Evolutionary conservation across 2,797 vertebrate species (phyloP), one percentile per base, ranked within the genome.

Genomic region (Cirrhinus mrigala): DNA sequence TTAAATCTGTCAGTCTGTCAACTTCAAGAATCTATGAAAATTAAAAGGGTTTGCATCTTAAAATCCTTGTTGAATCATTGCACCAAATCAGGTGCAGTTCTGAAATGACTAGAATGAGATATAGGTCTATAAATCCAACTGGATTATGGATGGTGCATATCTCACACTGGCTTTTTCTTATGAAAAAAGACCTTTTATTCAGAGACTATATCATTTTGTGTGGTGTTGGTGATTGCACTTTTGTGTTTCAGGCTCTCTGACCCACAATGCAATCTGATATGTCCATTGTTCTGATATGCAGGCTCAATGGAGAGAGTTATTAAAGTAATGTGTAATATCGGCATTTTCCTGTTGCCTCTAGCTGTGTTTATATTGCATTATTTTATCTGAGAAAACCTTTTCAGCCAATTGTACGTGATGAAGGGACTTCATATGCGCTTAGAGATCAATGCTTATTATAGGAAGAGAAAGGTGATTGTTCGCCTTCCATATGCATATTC

Each of bases 361-460:
- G 88, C 87, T 80, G 46, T 82, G 71, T 83, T 70, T 85, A 52
- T 87, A 83, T 90, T 84, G 74, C 54, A 50, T 60, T 82, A 64
- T 84, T 88, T 84, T 87, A 86, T 86, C 84, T 6, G 27, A 22
- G 20, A 64, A 62, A 81, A 48, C 52, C 74, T 69, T 75, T 85
- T 77, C 56, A 79, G 33, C 37, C 78, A 37, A 58, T 54, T 71
- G 84, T 56, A 75, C 33, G 11, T 73, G 62, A 73, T 68, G 68
- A 81, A 81, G 58, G 29, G 56, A 7, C 60, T 69, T 81, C 62
- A 81, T 73, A 56, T 62, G 83, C 70, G 76, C 60, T 71, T 79
- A 18, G 78, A 86, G 83, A 90, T 90, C 89, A 54, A 85, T 88
- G 78, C 81, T 83, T 84, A 79, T 89, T 90, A 88, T 87, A 79